A percentile compares a stretch with the other conserved stretches of the same genome.
Conservation (phyloP, 64 coral and sea anemone species). For the Anthopleura sola region DNA sequence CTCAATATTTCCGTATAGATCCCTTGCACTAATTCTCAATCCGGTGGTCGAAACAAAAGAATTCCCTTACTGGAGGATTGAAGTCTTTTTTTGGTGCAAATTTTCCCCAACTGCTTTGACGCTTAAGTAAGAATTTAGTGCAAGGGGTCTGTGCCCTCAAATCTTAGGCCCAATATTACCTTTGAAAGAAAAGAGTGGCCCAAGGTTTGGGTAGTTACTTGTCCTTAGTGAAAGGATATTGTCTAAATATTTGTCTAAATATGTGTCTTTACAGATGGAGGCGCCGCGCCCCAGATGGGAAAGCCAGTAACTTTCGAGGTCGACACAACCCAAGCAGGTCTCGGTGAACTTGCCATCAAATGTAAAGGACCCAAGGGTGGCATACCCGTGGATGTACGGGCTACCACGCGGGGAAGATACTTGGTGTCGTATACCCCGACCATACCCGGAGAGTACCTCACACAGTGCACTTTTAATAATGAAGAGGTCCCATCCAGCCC, state of each 20-base stretch:
- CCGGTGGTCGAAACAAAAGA: too few species aligned
- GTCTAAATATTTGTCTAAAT: background rate
- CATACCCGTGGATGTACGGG: conserved; percentile 65
- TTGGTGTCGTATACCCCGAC: conserved; percentile 61
- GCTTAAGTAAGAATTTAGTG: too few species aligned
- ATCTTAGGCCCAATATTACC: too few species aligned
- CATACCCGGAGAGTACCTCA: conserved; percentile 61
- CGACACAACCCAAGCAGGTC: conserved; percentile 76
- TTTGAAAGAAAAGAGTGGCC: too few species aligned
- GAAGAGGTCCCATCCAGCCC: conserved; percentile 82
- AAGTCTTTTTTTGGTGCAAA: too few species aligned
- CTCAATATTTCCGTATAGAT: too few species aligned
- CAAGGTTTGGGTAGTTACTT: too few species aligned
- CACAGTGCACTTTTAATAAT: conserved; percentile 75
- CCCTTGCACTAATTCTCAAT: too few species aligned
- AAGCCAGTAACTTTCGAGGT: conserved; percentile 58
- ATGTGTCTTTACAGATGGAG: conserved; percentile 19
- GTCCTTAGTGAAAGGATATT: too few species aligned
- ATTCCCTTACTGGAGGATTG: too few species aligned
- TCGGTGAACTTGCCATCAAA: conserved; percentile 76
- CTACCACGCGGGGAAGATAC: conserved; percentile 41
- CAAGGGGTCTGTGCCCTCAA: too few species aligned
- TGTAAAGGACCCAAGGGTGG: conserved; percentile 64
- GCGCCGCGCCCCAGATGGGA: conserved; percentile 31
- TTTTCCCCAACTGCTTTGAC: too few species aligned